Conservation (phyloP, 92 coral and sea anemone genomes). For the Heteractis magnifica region DNA sequence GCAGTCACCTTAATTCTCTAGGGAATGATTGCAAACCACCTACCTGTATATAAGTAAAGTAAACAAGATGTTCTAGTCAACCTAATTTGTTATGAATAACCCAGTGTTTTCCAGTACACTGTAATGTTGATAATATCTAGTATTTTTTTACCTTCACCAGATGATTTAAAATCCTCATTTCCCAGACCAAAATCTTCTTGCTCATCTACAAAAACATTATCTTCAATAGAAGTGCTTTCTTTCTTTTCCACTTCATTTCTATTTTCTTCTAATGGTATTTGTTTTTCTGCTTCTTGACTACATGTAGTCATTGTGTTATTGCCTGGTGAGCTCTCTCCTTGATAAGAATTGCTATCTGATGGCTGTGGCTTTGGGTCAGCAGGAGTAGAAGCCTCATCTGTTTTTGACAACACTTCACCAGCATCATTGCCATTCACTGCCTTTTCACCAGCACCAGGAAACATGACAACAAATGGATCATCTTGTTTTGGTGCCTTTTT, state of each 20-base stretch:
- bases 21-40: too few species aligned
- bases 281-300: not conserved
- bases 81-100: not conserved
- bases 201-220: constrained; percentile 8
- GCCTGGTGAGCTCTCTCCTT: not conserved
- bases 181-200: constrained; percentile 55
- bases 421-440: not conserved
- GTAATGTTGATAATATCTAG: not conserved
- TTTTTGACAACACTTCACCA: not conserved
- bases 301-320: not conserved
- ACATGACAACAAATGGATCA: constrained; percentile 29
- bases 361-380: not conserved
- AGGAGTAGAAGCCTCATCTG: not conserved
- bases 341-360: not conserved
- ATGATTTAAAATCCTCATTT: constrained; percentile 63
- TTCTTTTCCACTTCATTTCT: not conserved
- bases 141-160: constrained; percentile 52
- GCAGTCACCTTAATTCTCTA: too few species aligned
- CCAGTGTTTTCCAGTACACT: not conserved
- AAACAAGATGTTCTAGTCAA: too few species aligned
- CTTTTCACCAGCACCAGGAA: constrained; percentile 22
- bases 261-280: not conserved
- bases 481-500: constrained; percentile 27
- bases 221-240: not conserved
- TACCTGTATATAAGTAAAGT: too few species aligned